Evolutionary conservation across 1,140 invertebrate genomes (phyloP), one percentile per base, ranked within the genome.

Genomic region (Grapholita molesta): DNA sequence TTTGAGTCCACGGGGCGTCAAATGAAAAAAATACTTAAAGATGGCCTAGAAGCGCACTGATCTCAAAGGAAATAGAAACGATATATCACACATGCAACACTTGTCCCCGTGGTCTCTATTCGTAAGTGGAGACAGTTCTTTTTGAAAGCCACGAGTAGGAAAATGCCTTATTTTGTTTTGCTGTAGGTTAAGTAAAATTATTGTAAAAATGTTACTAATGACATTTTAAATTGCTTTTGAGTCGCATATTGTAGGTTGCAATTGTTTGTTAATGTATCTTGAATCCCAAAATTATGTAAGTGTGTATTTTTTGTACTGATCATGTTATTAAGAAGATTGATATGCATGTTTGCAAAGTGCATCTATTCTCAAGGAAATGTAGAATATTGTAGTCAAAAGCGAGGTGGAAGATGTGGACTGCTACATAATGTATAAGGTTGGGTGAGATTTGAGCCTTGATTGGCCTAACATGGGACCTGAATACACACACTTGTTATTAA

Each of bases 101-200:
- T 73, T 25, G 69, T 76, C 81, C 80, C 80, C 75, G 69, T 84
- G 82, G 68, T 79, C 79, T 88, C 80, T 76, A 79, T 69, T 75
- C 72, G 78, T 78, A 79, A 74, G 79, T 55, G 78, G 75, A 57
- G 74, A 66, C 68, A 76, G 76, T 81, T 57, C 64, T 76, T 73
- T 85, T 80, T 73, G 76, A 75, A 81, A 77, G 71, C 82, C 66
- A 74, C 80, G 79, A 79, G 70, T 78, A 74, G 84, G 81, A 73
- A 89, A 84, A 83, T 84, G 87, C 86, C 86, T 89, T 91, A 89
- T 84, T 84, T 91, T 88, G 82, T 88, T 88, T 89, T 86, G 86
- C 83, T 82, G 61, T 88, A 88, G 85, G 66, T 69, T 89, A 88
- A 90, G 84, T 78, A 25, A 88, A 82, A 83, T 87, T 86, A 87